phyloP scores from a whole-genome alignment of 2,797 vertebrate species.

The Pogonophryne albipinna region DNA sequence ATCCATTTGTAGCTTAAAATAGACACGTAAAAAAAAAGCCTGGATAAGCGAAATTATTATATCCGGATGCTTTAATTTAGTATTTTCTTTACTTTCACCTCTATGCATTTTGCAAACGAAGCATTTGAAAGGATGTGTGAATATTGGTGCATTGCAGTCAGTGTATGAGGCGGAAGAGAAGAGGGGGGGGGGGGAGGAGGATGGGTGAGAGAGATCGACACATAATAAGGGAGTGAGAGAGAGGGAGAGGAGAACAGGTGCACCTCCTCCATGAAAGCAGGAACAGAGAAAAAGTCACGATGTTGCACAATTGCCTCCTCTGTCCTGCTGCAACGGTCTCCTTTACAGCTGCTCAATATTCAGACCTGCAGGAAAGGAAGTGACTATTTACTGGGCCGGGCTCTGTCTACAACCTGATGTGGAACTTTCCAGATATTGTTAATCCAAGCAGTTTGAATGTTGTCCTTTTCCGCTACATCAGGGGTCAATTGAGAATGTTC shows the following conservation, averaged over 20 bases:
- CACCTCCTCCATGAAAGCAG: constrained; percentile 47
- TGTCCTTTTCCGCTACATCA: too few relatives aligned
- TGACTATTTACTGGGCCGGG: not conserved
- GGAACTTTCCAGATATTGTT: not conserved
- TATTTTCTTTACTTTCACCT: not conserved
- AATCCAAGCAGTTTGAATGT: not conserved
- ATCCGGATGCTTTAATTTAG: not conserved
- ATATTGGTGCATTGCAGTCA: constrained; percentile 86
- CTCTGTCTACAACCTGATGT: not conserved
- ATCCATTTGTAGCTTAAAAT: constrained; percentile 8
- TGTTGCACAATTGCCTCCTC: constrained; percentile 37
- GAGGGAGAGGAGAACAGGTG: constrained; percentile 53
- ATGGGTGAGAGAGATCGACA: constrained; percentile 7
- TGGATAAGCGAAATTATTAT: accelerated
- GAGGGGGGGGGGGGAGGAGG: constrained; percentile 25
- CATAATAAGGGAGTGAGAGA: not conserved
- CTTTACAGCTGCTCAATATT: constrained; percentile 32
- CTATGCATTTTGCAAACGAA: not conserved
- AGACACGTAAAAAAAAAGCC: not conserved
- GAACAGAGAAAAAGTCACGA: constrained; percentile 53
- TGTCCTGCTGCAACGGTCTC: constrained; percentile 41
- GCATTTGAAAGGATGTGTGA: constrained; percentile 27
- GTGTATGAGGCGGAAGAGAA: constrained; percentile 57
- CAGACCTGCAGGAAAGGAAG: not conserved
- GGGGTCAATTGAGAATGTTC: too few relatives aligned